Base-by-base conservation (phyloP, 2,888 invertebrate genomes). In the Syritta pipiens region DNA sequence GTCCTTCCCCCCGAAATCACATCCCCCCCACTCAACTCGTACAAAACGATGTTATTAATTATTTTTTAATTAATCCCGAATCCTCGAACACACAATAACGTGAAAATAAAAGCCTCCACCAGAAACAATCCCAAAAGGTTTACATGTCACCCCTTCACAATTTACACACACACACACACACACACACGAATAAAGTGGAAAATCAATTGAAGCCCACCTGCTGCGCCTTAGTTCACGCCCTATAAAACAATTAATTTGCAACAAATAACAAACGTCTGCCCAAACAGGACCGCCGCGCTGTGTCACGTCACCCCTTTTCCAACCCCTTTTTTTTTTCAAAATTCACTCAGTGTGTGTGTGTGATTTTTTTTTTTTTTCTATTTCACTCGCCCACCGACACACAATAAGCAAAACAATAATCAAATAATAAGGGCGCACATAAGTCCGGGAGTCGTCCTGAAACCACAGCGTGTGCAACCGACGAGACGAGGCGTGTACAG, bases 171-270 rank as follows among this genome's bases (percentile, higher is more conserved):
- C 1, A 14, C 7, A 17, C 37, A 14, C 14, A 10, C 17, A 10
- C 5, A 37, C 5, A 37, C 4, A 28, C 4, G 14, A 12, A 37
- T 7, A 37, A 10, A 4, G 10, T 3, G 22, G 42, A 37, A 67
- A 74, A 74, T 72, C 67, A 79, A 60, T 79, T 72, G 48, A 55
- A 44, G 37, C 67, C 74, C 67, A 79, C 79, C 74, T 79, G 74
- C 79, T 79, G 74, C 49, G 67, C 49, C n/a, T 19, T 28, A 22
- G 62, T 74, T 79, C 62, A 79, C 74, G 74, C 79, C 79, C 62
- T 79, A 79, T 74, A 79, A 79, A 79, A 79, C 74, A 74, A 79
- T 79, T 79, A 67, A 74, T 79, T 79, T 74, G 79, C 60, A 37
- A 79, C 79, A 79, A 79, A 79, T 79, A 79, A 79, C 79, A 74